Base-by-base conservation (phyloP, 2,888 invertebrate genomes). In the Thymelicus sylvestris region DNA sequence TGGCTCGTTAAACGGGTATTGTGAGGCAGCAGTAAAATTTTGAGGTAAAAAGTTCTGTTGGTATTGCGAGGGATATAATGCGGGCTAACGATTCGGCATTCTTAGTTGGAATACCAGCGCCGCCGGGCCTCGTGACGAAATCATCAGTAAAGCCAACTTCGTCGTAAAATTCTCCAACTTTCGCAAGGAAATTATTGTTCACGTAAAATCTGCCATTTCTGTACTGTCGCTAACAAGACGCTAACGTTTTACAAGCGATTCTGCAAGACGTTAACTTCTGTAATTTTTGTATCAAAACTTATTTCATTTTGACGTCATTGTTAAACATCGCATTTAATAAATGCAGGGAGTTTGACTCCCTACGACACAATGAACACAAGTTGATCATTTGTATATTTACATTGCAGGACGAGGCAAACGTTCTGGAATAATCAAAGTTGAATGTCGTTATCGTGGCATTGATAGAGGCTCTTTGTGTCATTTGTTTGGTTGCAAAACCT, bases 401-500 rank as follows among this genome's bases (percentile, higher is more conserved):
- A 70, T 63, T 59, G 24, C 60, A 72, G 64, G 66, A 67, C 48
- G 50, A 71, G 31, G 67, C 65, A 61, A 72, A 72, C 70, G 66
- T 72, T 75, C 72, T 72, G 75, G 71, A 69, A 64, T 62, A 59
- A 59, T 66, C 70, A 72, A 68, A 63, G 66, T 41, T 69, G 48
- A 64, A 64, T 68, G 63, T 64, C 63, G 68, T 76, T 81, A 81
- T 81, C 79, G 31, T 80, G 77, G 75, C 80, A 80, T 78, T 81
- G 81, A 82, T 81, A 78, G 75, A 77, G 76, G 71, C 75, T 75
- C 77, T 79, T 77, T 76, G 78, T 78, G 71, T 70, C 74, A 73
- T 75, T 72, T 69, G 72, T 68, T 68, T 48, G 63, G 55, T 74
- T 72, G 74, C 74, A 72, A 75, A 79, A 78, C 68, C 72, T 74